Percentiles rank a stretch among this genome's conserved stretches.
phyloP scores from a whole-genome alignment of 2,888 invertebrate genomes.

The Perdita meconis region DNA sequence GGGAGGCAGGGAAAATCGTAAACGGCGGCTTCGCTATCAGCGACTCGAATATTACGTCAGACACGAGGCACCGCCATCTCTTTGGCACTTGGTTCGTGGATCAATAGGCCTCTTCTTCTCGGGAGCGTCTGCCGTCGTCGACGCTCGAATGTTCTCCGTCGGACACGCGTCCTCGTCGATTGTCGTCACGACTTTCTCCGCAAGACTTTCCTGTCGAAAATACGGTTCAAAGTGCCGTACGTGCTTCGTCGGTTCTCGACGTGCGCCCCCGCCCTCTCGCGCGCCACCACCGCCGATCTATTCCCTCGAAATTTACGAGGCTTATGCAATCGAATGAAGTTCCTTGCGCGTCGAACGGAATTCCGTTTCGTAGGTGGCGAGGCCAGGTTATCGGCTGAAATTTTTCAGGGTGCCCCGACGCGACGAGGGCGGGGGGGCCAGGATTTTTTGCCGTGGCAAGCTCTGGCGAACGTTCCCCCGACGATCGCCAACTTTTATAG shows the following conservation, averaged over 20 bases:
- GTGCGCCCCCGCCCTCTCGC: too few relatives aligned
- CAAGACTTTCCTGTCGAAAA: not conserved
- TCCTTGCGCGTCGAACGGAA: not conserved
- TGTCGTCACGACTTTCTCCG: constrained; percentile 1
- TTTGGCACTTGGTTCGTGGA: constrained; percentile 74
- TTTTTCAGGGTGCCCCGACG: not conserved
- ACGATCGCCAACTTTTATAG: constrained; percentile 26
- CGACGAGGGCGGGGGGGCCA: not conserved
- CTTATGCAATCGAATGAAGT: not conserved
- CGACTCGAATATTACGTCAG: constrained; percentile 75
- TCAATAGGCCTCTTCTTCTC: constrained; percentile 76
- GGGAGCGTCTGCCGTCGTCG: constrained; percentile 53
- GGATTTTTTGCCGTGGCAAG: not conserved
- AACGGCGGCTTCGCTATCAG: constrained; percentile 69
- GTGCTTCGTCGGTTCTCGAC: not conserved
- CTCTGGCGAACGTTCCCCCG: constrained; percentile 7
- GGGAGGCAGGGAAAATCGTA: constrained; percentile 65
- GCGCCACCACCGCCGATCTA: not conserved
- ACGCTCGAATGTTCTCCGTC: constrained; percentile 46
- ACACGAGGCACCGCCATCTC: constrained; percentile 64
- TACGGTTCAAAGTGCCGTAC: not conserved
- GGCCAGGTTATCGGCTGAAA: not conserved
- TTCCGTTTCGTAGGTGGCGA: not conserved
- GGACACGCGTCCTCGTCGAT: constrained; percentile 12
- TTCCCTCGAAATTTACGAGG: not conserved